A percentile compares a stretch with the other conserved stretches of the same genome.
Conservation (phyloP, 1,140 invertebrate species). For the Spodoptera frugiperda region DNA sequence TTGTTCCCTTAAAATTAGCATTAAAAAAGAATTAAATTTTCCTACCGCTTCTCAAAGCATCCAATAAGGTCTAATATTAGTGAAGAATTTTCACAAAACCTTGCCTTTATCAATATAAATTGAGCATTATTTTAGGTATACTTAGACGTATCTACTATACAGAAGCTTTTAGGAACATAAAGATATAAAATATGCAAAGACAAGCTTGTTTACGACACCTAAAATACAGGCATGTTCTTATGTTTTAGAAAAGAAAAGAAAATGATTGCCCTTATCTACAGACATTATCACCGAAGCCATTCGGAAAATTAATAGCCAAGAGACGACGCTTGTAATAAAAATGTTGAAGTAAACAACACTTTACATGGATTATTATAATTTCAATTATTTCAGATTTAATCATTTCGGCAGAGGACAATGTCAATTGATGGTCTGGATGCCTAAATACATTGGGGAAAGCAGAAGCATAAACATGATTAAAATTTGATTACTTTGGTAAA, state of each 20-base stretch:
- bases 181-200: background rate
- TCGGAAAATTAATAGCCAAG: no score
- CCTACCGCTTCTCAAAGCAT: background rate
- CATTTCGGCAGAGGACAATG: no score
- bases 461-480: background rate
- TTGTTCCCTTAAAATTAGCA: conserved; percentile 23
- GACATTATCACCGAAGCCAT: no score
- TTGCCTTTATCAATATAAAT: background rate
- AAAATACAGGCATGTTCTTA: background rate
- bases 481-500: background rate
- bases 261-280: no score
- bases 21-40: background rate
- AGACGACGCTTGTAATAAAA: no score
- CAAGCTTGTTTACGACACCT: background rate
- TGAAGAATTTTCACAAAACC: background rate
- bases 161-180: background rate
- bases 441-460: background rate
- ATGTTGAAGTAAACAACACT: no score
- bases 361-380: no score
- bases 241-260: background rate
- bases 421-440: no score
- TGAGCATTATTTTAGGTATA: background rate
- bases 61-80: background rate
- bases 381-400: no score
- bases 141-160: background rate